Percentiles rank a stretch among this genome's conserved stretches.
Conservation (phyloP, 1,140 invertebrate genomes). For the Fopius arisanus region DNA sequence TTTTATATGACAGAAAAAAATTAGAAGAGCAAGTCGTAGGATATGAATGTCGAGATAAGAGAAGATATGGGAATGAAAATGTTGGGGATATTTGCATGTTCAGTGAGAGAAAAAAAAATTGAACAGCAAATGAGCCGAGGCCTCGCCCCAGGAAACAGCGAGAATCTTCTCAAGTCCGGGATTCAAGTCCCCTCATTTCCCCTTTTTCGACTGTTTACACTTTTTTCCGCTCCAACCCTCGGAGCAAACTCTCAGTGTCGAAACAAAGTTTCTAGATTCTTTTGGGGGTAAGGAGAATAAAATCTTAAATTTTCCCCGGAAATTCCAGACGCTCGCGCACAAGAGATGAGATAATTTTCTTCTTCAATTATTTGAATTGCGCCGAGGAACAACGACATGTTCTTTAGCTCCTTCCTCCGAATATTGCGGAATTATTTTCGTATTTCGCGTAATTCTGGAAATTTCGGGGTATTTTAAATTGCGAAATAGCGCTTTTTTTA, state of each 20-base stretch:
- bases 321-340: neutral
- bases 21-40: neutral
- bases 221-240: neutral
- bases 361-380: too few relatives aligned
- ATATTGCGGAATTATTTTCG: too few relatives aligned
- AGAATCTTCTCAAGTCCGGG: neutral
- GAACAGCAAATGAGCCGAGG: neutral
- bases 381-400: too few relatives aligned
- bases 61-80: conserved; percentile 24
- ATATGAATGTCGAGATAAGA: conserved; percentile 21
- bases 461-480: too few relatives aligned
- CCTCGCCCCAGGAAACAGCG: neutral
- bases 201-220: neutral
- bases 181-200: neutral
- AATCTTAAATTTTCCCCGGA: neutral
- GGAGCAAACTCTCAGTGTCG: neutral
- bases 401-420: too few relatives aligned
- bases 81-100: conserved; percentile 18
- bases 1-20: conserved; percentile 12
- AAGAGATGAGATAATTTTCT: conserved; percentile 28
- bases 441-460: too few relatives aligned
- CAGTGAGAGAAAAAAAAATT: neutral
- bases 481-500: too few relatives aligned
- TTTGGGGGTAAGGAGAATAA: neutral
- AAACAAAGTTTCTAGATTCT: neutral